Conservation (phyloP, 1,140 invertebrate genomes). For the Lucilia cuprina region DNA sequence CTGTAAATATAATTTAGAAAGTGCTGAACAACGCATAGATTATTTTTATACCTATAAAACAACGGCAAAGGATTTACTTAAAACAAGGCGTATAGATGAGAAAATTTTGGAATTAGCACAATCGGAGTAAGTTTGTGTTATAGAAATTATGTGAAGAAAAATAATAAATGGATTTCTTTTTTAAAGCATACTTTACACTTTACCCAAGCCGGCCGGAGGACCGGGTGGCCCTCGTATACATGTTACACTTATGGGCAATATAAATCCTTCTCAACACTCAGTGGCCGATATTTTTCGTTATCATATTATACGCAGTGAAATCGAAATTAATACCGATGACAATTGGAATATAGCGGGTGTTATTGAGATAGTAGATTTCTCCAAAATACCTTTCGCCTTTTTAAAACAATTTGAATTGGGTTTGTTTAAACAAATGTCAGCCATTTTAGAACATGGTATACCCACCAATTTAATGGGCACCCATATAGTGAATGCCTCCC, state of each 20-base stretch:
- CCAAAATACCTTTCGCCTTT: constrained; percentile 62
- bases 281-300: constrained; percentile 61
- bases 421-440: constrained; percentile 64
- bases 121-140: constrained; percentile 47
- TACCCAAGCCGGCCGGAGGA: constrained; percentile 62
- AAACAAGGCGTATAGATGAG: constrained; percentile 50
- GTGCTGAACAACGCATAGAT: constrained; percentile 71
- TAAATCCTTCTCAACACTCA: constrained; percentile 63
- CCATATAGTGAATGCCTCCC: constrained; percentile 65
- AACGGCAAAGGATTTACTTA: constrained; percentile 47
- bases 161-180: neutral
- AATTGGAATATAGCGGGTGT: constrained; percentile 60
- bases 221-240: constrained; percentile 65
- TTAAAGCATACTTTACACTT: constrained; percentile 53
- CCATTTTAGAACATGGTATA: constrained; percentile 64
- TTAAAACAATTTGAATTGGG: constrained; percentile 64
- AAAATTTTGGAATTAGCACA: constrained; percentile 50
- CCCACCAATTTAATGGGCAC: constrained; percentile 65
- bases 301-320: constrained; percentile 62
- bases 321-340: constrained; percentile 63
- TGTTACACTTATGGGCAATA: constrained; percentile 63
- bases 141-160: neutral
- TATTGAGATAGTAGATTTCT: constrained; percentile 64
- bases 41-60: constrained; percentile 61
- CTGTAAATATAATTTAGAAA: constrained; percentile 72